Evolutionary conservation across 2,797 vertebrate genomes (phyloP).

Genomic region (Synanceia verrucosa): DNA sequence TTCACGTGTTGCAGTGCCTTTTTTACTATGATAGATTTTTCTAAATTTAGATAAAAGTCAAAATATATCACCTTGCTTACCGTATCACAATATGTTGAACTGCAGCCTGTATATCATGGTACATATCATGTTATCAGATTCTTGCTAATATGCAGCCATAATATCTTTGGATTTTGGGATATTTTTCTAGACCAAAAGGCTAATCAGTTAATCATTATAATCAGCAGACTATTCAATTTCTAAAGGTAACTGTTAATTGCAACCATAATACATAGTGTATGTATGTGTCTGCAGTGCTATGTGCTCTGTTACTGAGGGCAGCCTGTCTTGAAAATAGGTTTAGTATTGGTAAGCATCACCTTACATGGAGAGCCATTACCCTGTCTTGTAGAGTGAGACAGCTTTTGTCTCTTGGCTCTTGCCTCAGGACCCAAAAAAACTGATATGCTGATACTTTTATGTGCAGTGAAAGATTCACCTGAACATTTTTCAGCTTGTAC

Average conservation of each 20-base stretch:
- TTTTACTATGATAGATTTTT: too few species aligned
- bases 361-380: constrained; percentile 66
- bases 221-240: background rate
- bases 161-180: too few species aligned
- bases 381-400: constrained; percentile 61
- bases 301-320: constrained; percentile 3
- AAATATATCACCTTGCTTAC: too few species aligned
- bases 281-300: background rate
- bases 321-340: constrained; percentile 38
- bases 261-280: background rate
- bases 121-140: too few species aligned
- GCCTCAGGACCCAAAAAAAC: constrained; percentile 42
- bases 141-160: too few species aligned
- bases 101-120: too few species aligned
- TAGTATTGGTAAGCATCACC: constrained; percentile 56
- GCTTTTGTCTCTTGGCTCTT: constrained; percentile 56
- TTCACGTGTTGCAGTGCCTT: too few species aligned
- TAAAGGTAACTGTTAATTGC: background rate
- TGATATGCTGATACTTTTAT: constrained; percentile 11
- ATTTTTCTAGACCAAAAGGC: too few species aligned
- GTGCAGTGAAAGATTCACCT: constrained; percentile 12
- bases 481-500: constrained; percentile 22
- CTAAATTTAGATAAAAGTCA: too few species aligned
- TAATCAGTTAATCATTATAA: background rate
- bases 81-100: too few species aligned